These are phyloP conservation scores for Craseonycteris thonglongyai DNA, from an alignment of 2,113 vertebrate species.

Conservation along the genomic window DNA sequence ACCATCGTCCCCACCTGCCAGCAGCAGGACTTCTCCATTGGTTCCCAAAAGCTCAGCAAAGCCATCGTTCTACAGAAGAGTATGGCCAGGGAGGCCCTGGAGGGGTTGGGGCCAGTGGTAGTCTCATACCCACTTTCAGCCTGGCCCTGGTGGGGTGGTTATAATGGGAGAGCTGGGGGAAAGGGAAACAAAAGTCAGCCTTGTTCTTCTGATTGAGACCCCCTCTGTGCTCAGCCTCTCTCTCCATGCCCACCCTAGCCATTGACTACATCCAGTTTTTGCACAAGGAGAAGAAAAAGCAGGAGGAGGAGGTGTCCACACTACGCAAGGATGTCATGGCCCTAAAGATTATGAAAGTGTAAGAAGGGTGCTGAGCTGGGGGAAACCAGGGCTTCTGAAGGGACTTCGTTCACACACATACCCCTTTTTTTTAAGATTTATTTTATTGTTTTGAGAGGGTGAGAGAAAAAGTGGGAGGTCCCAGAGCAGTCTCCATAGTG, in stretches of 20 bases:
- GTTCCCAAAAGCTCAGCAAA: constrained; percentile 97
- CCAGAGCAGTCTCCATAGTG: too few relatives aligned
- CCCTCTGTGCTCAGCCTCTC: neutral
- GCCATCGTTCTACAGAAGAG: constrained; percentile 96
- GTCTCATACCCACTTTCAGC: too few relatives aligned
- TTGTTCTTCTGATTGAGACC: neutral
- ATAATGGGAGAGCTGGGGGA: neutral
- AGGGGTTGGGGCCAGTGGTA: neutral
- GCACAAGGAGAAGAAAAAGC: constrained; percentile 99
- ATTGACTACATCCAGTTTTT: constrained; percentile 99
- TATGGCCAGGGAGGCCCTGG: constrained; percentile 73
- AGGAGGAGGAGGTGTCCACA: constrained; percentile 94
- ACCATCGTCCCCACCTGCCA: constrained; percentile 96
- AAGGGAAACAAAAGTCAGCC: neutral
- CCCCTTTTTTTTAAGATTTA: too few relatives aligned
- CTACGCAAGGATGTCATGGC: constrained; percentile 96
- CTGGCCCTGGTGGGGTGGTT: neutral
- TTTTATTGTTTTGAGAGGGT: too few relatives aligned
- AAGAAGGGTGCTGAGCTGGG: constrained; percentile 63
- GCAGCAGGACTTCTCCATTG: constrained; percentile 92
- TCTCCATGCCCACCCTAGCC: constrained; percentile 74
- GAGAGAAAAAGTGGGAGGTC: too few relatives aligned
- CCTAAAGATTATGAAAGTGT: constrained; percentile 99
- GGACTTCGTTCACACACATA: too few relatives aligned
- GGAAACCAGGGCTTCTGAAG: neutral